Evolutionary conservation across 2,888 invertebrate species (phyloP), one percentile per base, ranked within the genome.

Genomic region (Uropetala carovei): DNA sequence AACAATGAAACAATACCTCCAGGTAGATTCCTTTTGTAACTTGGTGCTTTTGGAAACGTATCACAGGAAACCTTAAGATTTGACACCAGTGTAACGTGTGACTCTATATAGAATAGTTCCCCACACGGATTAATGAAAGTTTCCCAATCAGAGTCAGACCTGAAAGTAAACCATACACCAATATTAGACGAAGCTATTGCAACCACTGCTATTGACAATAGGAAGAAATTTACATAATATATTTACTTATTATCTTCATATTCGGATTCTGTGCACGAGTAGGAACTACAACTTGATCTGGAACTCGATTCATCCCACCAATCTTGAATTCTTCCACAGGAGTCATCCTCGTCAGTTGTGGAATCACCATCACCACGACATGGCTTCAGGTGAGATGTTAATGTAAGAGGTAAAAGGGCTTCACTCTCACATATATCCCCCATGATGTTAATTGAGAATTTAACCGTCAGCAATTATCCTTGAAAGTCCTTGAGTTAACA

Each of bases 121-220:
- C 97, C 97, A 93, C 97, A 96, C 93, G 96, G 96, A 92, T 96
- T 96, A 5, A 97, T 95, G 94, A 96, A 96, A 0, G 96, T 96
- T 94, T 97, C 97, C 97, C 97, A 97, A 94, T 97, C 97, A 57
- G 96, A 96, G 59, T 96, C 96, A n/a, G 96, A 96, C 94, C 97
- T 97, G 93, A 92, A 94, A 94, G 9, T 43, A 43, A 89, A 57
- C 8, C 16, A 92, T 14, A 92, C 57, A 43, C 43, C 43, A 43
- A 18, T 9, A 92, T 9, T 81, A n/a, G n/a, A 16, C 7, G 11
- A 11, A 75, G 10, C 14, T 14, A 75, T 84, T 30, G 43, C 83
- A 92, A 22, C 10, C 0, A 83, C 57, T 30, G 1, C 16, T 11
- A 58, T 43, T 22, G 18, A 92, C n/a, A 9, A n/a, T 64, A 60